Evolutionary conservation across 2,797 vertebrate genomes (phyloP).

Genomic region (Petrocephalus schoutedeni): DNA sequence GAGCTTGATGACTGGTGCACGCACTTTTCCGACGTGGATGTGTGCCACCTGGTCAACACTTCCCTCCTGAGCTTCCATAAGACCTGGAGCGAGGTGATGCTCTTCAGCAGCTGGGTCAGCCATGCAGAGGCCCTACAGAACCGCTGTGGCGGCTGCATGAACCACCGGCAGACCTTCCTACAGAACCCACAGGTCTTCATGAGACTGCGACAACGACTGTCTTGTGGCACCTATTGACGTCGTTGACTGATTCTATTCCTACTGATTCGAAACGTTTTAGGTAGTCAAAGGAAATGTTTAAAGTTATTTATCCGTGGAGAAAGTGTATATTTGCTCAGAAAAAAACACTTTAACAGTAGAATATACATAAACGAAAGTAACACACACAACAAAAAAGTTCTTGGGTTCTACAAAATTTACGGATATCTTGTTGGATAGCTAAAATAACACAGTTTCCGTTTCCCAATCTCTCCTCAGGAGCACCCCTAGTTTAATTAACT

Average conservation of each 20-base stretch:
- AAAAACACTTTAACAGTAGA: not conserved
- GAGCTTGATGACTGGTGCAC: conserved; percentile 85
- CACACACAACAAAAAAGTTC: not conserved
- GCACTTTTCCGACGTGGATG: conserved; percentile 74
- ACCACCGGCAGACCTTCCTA: conserved; percentile 78
- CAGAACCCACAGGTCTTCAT: conserved; percentile 84
- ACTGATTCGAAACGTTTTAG: not conserved
- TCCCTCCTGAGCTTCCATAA: conserved; percentile 75
- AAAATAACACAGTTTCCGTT: not conserved
- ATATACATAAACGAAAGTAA: not conserved
- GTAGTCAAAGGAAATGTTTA: not conserved
- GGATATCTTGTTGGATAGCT: not conserved
- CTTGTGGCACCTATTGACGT: not conserved
- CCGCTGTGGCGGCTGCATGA: conserved; percentile 82
- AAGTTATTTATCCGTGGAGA: not conserved
- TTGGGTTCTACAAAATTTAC: not conserved
- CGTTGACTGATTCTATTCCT: not conserved
- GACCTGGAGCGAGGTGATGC: conserved; percentile 73
- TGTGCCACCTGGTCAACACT: conserved; percentile 84
- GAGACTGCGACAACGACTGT: not conserved
- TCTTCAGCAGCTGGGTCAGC: conserved; percentile 74
- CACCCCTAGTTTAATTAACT: not conserved
- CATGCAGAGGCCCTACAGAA: conserved; percentile 73
- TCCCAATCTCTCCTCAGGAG: not conserved
- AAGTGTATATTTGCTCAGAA: not conserved